Percentiles rank a stretch among this genome's conserved stretches.
These are phyloP conservation scores for Prunella fulvescens DNA, from an alignment of 2,113 vertebrate species.

Conservation along the genomic window DNA sequence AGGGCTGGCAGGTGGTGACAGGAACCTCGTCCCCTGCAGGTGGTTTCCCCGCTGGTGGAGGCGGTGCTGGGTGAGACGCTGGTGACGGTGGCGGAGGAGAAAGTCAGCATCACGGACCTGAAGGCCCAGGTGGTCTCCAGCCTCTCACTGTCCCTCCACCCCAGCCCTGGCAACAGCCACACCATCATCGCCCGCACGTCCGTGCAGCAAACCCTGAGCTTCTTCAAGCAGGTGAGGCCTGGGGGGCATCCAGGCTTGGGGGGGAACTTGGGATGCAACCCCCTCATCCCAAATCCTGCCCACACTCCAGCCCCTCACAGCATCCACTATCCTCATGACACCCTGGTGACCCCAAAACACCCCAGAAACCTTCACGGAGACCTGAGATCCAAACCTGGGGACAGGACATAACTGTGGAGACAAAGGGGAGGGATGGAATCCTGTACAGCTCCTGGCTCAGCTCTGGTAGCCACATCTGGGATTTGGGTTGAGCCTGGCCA, in stretches of 20 bases:
- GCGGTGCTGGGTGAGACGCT: conserved; percentile 84
- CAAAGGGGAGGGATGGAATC: neutral
- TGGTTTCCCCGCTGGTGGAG: conserved; percentile 92
- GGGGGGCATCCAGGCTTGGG: accelerated
- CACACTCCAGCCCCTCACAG: no score
- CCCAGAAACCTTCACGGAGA: neutral
- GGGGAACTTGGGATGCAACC: neutral
- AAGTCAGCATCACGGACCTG: conserved; percentile 91
- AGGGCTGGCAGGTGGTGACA: neutral
- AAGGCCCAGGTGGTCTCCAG: conserved; percentile 89
- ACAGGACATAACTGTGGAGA: neutral
- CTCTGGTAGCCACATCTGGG: neutral
- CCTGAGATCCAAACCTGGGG: neutral
- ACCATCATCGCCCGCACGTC: conserved; percentile 92
- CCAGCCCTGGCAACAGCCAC: conserved; percentile 94
- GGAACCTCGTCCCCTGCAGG: conserved; percentile 66
- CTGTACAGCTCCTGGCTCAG: neutral
- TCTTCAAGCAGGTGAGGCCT: conserved; percentile 80
- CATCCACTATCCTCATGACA: neutral
- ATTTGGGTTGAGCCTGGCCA: neutral
- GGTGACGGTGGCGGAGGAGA: conserved; percentile 92
- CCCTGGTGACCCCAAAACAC: neutral
- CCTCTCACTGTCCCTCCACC: conserved; percentile 86
- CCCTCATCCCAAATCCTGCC: neutral
- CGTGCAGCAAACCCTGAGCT: conserved; percentile 85